Conservation (phyloP, 2,113 vertebrate genomes). For the Mesitornis unicolor region DNA sequence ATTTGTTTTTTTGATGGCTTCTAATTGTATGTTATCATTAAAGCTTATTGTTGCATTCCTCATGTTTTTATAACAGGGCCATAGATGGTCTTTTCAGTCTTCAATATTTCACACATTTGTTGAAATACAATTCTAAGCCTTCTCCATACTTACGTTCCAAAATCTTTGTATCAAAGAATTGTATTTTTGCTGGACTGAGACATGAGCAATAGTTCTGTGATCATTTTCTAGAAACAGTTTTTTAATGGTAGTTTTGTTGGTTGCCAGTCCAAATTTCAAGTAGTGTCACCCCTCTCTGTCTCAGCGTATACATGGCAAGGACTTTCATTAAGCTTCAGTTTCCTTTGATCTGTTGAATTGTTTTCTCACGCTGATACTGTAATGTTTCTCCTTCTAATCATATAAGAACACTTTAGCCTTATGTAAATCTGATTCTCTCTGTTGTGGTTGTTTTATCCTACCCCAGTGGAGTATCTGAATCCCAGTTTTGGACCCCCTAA, state of each 20-base stretch:
- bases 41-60: not conserved
- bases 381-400: not conserved
- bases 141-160: not conserved
- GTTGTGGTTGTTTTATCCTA: not conserved
- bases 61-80: not conserved
- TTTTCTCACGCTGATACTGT: not conserved
- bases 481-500: not conserved
- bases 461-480: not conserved
- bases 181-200: not conserved
- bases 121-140: not conserved
- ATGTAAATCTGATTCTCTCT: not conserved
- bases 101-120: not conserved
- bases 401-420: not conserved
- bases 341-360: not conserved
- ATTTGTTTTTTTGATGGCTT: not conserved
- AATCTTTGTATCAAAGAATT: not conserved
- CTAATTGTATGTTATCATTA: not conserved
- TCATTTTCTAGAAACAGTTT: not conserved
- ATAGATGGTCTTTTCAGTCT: not conserved
- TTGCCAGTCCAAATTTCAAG: not conserved
- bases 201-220: not conserved
- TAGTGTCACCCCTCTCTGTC: not conserved
- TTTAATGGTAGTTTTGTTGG: not conserved
- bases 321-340: not conserved
- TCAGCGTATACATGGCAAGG: not conserved